These are phyloP conservation scores for Patella caerulea DNA, from an alignment of 2,888 invertebrate species.

Conservation along the genomic window DNA sequence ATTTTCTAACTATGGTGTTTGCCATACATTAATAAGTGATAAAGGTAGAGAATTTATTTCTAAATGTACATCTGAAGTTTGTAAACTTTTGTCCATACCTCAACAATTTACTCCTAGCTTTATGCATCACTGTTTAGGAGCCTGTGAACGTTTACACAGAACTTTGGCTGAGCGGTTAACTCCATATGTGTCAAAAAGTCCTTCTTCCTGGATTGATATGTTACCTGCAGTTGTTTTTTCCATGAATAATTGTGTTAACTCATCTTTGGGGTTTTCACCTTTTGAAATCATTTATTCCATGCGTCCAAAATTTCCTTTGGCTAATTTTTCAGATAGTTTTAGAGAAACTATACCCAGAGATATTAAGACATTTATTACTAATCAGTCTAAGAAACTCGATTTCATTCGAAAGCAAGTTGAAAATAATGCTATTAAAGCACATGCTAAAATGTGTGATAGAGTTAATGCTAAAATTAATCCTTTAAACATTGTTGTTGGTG, in stretches of 20 bases:
- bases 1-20: constrained; percentile 25
- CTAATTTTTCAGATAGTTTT: not conserved
- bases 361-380: not conserved
- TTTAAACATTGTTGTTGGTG: not conserved
- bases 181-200: constrained; percentile 23
- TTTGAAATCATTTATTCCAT: constrained; percentile 23
- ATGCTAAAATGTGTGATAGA: constrained; percentile 13
- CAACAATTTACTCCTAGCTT: constrained; percentile 24
- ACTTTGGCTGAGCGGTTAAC: constrained; percentile 31
- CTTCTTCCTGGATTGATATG: constrained; percentile 25
- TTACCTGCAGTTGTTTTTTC: constrained; percentile 29
- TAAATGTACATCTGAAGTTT: constrained; percentile 7
- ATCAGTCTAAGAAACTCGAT: constrained; percentile 3
- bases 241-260: constrained; percentile 28
- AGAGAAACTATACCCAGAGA: not conserved
- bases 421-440: not conserved
- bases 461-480: constrained; percentile 14
- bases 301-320: constrained; percentile 26
- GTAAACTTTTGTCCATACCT: not conserved
- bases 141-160: constrained; percentile 30
- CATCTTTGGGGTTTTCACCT: constrained; percentile 22
- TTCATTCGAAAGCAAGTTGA: not conserved
- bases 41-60: constrained; percentile 13
- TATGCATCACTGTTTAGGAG: constrained; percentile 33
- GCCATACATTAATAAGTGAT: constrained; percentile 23